phyloP scores from a whole-genome alignment of 2,888 invertebrate genomes.

The Lomographa bimaculata region DNA sequence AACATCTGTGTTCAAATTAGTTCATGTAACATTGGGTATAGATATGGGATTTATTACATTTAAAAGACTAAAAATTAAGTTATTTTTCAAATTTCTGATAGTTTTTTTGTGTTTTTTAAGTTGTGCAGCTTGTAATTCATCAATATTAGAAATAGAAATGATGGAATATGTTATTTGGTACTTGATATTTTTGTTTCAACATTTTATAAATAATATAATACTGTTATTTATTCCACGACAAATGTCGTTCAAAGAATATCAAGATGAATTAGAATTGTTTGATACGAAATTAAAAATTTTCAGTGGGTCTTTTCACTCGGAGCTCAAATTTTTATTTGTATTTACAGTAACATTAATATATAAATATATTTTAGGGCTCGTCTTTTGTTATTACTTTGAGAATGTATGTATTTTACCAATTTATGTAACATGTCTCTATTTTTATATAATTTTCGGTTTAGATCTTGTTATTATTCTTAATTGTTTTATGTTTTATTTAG shows the following conservation, averaged over 20 bases:
- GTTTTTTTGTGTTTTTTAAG: neutral
- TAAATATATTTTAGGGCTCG: neutral
- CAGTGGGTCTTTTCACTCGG: neutral
- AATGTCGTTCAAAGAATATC: neutral
- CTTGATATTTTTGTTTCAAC: neutral
- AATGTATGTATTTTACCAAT: slow-evolving; percentile 3
- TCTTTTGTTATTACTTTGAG: neutral
- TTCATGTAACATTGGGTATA: slow-evolving; percentile 2
- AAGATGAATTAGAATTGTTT: slow-evolving; percentile 4
- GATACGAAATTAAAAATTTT: slow-evolving; percentile 1
- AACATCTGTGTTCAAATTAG: slow-evolving; percentile 1
- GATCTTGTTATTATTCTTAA: slow-evolving; percentile 1
- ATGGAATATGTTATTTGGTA: neutral
- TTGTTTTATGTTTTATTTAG: slow-evolving; percentile 1
- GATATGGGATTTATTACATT: slow-evolving; percentile 2
- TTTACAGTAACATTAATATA: neutral
- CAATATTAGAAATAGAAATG: neutral
- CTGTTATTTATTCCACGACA: neutral
- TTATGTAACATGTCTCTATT: neutral
- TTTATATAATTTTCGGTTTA: slow-evolving; percentile 1
- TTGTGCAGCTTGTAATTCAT: neutral
- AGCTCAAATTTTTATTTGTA: neutral
- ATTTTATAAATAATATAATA: neutral
- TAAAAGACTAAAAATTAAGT: neutral
- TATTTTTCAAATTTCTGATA: neutral